A percentile compares a stretch with the other conserved stretches of the same genome.
phyloP scores from a whole-genome alignment of 2,797 vertebrate genomes.

The Neosalanx taihuensis region DNA sequence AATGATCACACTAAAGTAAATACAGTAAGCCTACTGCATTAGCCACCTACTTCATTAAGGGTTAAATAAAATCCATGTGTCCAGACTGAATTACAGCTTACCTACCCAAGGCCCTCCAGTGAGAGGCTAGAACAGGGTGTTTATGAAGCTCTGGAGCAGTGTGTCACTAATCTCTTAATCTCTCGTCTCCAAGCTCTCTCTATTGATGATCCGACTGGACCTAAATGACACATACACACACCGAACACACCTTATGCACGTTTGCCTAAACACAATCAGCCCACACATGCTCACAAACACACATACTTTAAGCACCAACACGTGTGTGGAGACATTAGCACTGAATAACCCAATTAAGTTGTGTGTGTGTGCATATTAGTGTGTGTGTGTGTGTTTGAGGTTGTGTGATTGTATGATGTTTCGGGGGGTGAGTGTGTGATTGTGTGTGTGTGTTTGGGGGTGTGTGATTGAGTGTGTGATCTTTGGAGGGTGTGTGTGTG shows the following conservation, averaged over 20 bases:
- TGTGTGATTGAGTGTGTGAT: no score
- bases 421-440: not conserved
- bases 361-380: slow-evolving; percentile 23
- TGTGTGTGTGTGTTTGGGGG: no score
- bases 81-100: no score
- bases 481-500: slow-evolving; percentile 7
- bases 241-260: not conserved
- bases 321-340: slow-evolving; percentile 42
- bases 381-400: slow-evolving; percentile 22
- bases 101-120: no score
- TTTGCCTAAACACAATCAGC: not conserved
- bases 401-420: not conserved
- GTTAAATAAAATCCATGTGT: no score
- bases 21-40: no score
- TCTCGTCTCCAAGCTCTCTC: not conserved
- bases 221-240: not conserved
- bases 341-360: slow-evolving; percentile 44
- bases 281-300: not conserved
- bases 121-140: no score
- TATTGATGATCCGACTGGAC: not conserved
- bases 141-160: not conserved
- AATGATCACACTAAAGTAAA: no score
- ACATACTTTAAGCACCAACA: slow-evolving; percentile 48
- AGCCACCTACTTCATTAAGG: no score
- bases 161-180: not conserved